phyloP scores from a whole-genome alignment of 2,113 vertebrate species.

The Percina caprodes region DNA sequence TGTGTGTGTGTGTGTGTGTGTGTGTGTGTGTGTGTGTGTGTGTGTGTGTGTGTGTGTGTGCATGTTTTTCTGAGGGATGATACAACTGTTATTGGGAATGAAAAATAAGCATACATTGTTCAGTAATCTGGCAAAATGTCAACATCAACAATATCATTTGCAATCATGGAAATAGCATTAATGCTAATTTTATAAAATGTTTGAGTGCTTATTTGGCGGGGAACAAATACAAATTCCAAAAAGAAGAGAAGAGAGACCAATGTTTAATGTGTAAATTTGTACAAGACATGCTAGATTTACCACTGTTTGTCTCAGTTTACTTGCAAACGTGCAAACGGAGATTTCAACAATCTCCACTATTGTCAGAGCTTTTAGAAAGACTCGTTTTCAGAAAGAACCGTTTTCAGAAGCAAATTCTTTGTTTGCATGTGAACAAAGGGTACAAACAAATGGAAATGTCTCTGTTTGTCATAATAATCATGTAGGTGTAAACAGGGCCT shows the following conservation, averaged over 20 bases:
- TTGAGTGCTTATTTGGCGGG: not conserved
- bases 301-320: too few species aligned
- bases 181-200: not conserved
- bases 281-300: not conserved
- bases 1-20: slow-evolving; percentile 6
- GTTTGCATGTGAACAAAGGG: too few species aligned
- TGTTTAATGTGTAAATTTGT: not conserved
- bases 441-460: too few species aligned
- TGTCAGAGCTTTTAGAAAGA: too few species aligned
- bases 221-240: not conserved
- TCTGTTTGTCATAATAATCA: too few species aligned
- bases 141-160: not conserved
- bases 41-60: not conserved
- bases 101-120: slow-evolving; percentile 19
- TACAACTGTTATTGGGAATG: not conserved
- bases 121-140: slow-evolving; percentile 9
- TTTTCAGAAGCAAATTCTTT: too few species aligned
- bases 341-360: too few species aligned
- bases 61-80: slow-evolving; percentile 1
- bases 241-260: not conserved
- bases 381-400: too few species aligned
- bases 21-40: slow-evolving; percentile 3
- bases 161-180: not conserved
- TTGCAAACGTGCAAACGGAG: too few species aligned
- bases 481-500: too few species aligned